Base-by-base conservation (phyloP, 2,797 vertebrate genomes). In the Loriculus beryllinus region DNA sequence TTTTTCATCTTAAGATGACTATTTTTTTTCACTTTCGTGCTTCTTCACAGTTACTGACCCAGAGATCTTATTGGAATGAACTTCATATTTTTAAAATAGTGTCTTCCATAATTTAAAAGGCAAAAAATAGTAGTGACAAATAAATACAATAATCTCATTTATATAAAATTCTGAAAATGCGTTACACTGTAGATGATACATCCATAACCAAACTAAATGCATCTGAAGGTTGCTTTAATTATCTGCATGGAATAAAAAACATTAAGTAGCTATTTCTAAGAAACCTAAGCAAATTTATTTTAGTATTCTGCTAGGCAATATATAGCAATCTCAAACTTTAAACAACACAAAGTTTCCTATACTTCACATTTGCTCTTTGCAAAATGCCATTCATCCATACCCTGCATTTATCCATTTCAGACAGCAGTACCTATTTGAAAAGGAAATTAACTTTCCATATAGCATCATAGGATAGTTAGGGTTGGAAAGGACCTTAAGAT, bases 381-480 rank as follows among this genome's bases (percentile, higher is more conserved):
- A 47, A 57, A 68, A 23, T 12, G 6, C 0, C 0, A 7, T 43
- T 60, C 35, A 25, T 64, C 16, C 11, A 22, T 81, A 64, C 7
- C 6, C 8, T 37, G 1, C 2, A 4, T 47, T 4, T 57, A 25
- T 67, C 9, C 3, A 3, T 81, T 92, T 70, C 65, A 42, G 23
- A 20, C 11, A 65, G 23, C 18, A 62, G 9, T 64, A 28, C 3
- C 10, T 42, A 10, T 56, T 62, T 70, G 17, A 68, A 74, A 60
- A 57, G 20, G 8, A 52, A 35, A 69, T 92, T 57, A 39, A 6
- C 7, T 81, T 90, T 45, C 29, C 2, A 23, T 75, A 4, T 68
- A 31, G 51, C 31, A 52, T 52, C 49, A 52, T 31, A 51, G 28
- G 28, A 51, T 31, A 31, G 29, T 31, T 52, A 52, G 7, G 29